Evolutionary conservation across 2,888 invertebrate genomes (phyloP), one percentile per base, ranked within the genome.

Genomic region (Crocallis elinguaria): DNA sequence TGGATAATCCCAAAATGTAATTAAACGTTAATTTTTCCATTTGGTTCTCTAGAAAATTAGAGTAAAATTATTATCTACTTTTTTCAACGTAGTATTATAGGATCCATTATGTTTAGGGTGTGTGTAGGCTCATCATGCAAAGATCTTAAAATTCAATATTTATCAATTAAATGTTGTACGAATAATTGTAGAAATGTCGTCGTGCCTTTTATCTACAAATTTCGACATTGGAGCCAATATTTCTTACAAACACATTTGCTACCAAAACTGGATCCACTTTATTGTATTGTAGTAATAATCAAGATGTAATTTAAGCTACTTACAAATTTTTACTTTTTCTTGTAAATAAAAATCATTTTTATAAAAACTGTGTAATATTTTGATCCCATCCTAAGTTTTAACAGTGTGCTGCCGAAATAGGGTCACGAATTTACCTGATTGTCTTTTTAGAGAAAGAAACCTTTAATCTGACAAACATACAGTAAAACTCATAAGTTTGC

Each of bases 331-430:
- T 71, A 60, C 53, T 55, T 59, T 67, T 55, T 64, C 67, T 54
- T 73, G 72, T 73, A 73, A 73, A 75, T 75, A 75, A 75, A 75
- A 51, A 64, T 66, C 66, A 56, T 61, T 60, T 49, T 62, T 52
- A 59, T 19, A 45, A 4, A n/a, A n/a, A n/a, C n/a, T n/a, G n/a
- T n/a, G n/a, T n/a, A n/a, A n/a, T n/a, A n/a, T n/a, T n/a, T n/a
- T n/a, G n/a, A n/a, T n/a, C n/a, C 12, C n/a, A 13, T 35, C 32
- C 8, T 27, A 25, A 25, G 14, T 13, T 23, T 19, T 12, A 23
- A 37, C 6, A 1, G 8, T 3, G 17, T 42, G 43, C 37, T 45
- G 14, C 29, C 44, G 11, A 19, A 25, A 1, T 25, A 7, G 7
- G 7, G 7, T 23, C 1, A 23, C 23, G 5, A 23, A 23, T 8